phyloP scores from a whole-genome alignment of 2,113 vertebrate species.

The Cairina moschata region DNA sequence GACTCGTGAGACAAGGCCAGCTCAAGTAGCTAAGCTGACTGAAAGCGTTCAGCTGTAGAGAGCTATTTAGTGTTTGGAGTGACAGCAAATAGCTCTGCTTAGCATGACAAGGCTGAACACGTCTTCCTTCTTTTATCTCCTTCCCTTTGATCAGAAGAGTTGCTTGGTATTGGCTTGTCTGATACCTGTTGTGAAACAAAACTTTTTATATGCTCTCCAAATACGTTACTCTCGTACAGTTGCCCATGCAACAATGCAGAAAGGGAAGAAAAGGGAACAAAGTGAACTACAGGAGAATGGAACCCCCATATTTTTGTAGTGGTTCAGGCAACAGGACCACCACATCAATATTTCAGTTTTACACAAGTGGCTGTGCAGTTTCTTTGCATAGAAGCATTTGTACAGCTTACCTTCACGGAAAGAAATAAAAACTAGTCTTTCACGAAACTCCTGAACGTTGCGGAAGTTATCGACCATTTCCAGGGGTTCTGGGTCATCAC shows the following conservation, averaged over 20 bases:
- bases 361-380: not conserved
- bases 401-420: slow-evolving; percentile 86
- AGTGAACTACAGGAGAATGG: not conserved
- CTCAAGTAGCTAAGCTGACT: not conserved
- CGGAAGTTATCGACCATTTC: slow-evolving; percentile 88
- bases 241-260: not conserved
- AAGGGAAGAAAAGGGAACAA: not conserved
- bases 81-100: not conserved
- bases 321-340: not conserved
- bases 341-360: not conserved
- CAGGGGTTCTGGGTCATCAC: slow-evolving; percentile 75
- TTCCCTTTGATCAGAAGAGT: not conserved
- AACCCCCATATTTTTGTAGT: not conserved
- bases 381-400: not conserved
- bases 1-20: not conserved
- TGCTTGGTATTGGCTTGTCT: not conserved
- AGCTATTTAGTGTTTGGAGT: not conserved
- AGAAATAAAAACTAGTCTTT: slow-evolving; percentile 85
- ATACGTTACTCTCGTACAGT: not conserved
- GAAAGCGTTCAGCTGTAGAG: not conserved
- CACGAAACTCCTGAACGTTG: slow-evolving; percentile 79
- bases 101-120: not conserved
- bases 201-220: not conserved
- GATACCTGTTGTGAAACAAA: not conserved
- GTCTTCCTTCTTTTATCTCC: not conserved